Conservation (phyloP, 2,888 invertebrate species). For the Hypomecis punctinalis region DNA sequence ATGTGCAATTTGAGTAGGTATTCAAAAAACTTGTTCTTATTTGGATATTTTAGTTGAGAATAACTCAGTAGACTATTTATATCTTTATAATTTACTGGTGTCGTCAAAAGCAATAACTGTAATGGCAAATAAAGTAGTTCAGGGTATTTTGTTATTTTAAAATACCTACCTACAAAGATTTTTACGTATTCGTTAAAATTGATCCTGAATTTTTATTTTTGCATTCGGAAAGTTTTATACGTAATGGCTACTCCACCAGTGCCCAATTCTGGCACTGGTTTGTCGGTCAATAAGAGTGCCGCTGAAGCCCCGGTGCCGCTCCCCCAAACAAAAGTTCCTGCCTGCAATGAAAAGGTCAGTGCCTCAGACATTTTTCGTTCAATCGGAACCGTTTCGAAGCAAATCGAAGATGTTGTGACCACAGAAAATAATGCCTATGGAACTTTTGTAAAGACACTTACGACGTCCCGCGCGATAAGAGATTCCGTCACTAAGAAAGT, state of each 20-base stretch:
- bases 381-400: slow-evolving; percentile 84
- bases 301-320: slow-evolving; percentile 80
- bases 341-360: slow-evolving; percentile 61
- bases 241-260: slow-evolving; percentile 75
- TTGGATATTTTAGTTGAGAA: too few relatives aligned
- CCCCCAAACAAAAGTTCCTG: slow-evolving; percentile 74
- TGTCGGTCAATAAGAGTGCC: slow-evolving; percentile 43
- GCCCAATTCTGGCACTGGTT: slow-evolving; percentile 71
- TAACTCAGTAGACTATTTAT: too few relatives aligned
- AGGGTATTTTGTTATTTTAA: neutral
- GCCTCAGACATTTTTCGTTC: slow-evolving; percentile 79
- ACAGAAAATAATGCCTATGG: slow-evolving; percentile 79
- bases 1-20: too few relatives aligned
- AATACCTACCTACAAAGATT: too few relatives aligned
- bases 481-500: slow-evolving; percentile 86
- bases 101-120: too few relatives aligned
- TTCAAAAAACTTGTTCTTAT: too few relatives aligned
- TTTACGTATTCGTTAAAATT: too few relatives aligned
- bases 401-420: slow-evolving; percentile 83
- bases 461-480: slow-evolving; percentile 79
- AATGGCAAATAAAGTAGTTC: neutral
- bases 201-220: too few relatives aligned
- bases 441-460: slow-evolving; percentile 76
- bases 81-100: too few relatives aligned
- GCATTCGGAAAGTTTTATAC: neutral